Base-by-base conservation (phyloP, 1,140 invertebrate genomes). In the Tachypleus tridentatus region DNA sequence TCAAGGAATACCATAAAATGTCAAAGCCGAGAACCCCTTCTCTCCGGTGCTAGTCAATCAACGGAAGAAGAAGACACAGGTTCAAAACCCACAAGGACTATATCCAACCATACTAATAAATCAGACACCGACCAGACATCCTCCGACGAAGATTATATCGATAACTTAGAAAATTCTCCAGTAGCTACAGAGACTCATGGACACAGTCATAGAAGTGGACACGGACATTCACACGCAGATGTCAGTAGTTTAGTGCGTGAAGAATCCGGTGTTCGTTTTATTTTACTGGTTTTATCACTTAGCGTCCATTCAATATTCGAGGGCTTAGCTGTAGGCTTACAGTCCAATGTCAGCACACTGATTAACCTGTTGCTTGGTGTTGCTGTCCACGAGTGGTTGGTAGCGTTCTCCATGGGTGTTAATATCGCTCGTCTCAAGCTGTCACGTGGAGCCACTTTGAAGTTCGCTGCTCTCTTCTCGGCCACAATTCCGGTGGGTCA, bases 241-340 rank as follows among this genome's bases (percentile, higher is more conserved):
- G 58, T 62, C 4, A 51, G 57, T 49, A 47, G 60, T 69, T 54
- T 68, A 51, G 47, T 67, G 56, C n/a, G 71, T 70, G 58, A 72
- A 71, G 64, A 70, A 51, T 75, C 84, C 8, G 64, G 61, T n/a
- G 56, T 68, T 29, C 70, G 75, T 6, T 69, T 70, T 50, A 62
- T 76, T 50, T 64, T 77, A 50, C 70, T 76, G 10, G 63, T 76
- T 11, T 61, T 74, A n/a, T 73, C 73, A 48, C 64, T 76, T 9
- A 73, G 76, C 4, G 64, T 76, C 29, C 75, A 76, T 68, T 77
- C 75, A 9, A 64, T 77, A 4, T 76, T 76, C 58, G 75, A 76
- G 69, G 75, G 75, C 52, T 60, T 76, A 8, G 76, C 75, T 6
- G 60, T 76, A 6, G 75, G 75, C 3, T 70, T 77, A 9, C 76